A percentile compares a stretch with the other conserved stretches of the same genome.
phyloP scores from a whole-genome alignment of 2,797 vertebrate species.

The Austrolebias charrua region DNA sequence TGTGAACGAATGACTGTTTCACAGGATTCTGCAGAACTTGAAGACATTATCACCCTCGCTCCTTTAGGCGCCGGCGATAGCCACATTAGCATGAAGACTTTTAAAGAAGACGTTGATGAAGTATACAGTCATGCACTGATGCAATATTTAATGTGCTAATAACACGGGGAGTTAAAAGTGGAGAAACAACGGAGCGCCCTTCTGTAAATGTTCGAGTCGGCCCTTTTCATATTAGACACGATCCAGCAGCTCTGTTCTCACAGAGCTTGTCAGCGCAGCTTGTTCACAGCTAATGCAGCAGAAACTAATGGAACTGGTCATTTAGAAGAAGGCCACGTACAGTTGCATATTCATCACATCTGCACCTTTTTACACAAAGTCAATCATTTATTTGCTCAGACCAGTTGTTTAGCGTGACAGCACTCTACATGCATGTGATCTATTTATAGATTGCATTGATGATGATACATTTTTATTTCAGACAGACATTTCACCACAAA shows the following conservation, averaged over 20 bases:
- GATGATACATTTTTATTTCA: no score
- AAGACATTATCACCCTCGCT: no score
- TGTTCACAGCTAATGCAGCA: slow-evolving; percentile 35
- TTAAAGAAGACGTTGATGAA: slow-evolving; percentile 9
- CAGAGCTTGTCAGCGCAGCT: slow-evolving; percentile 37
- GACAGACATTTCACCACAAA: no score
- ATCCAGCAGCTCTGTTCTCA: slow-evolving; percentile 51
- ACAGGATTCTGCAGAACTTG: no score
- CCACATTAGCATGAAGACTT: not conserved
- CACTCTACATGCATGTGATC: not conserved
- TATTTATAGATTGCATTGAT: not conserved
- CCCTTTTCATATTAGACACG: slow-evolving; percentile 46
- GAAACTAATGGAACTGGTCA: slow-evolving; percentile 41
- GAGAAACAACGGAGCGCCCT: slow-evolving; percentile 31
- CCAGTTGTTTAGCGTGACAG: slow-evolving; percentile 19
- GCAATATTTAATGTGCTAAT: slow-evolving; percentile 20
- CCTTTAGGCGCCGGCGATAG: no score
- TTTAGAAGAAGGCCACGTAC: slow-evolving; percentile 16
- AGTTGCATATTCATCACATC: slow-evolving; percentile 15
- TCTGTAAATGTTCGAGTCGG: slow-evolving; percentile 36
- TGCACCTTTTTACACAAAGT: slow-evolving; percentile 10
- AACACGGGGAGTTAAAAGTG: slow-evolving; percentile 20
- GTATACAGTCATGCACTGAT: slow-evolving; percentile 10
- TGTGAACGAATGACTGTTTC: no score
- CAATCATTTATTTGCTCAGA: slow-evolving; percentile 17